Evolutionary conservation across 2,113 vertebrate genomes (phyloP), one percentile per base, ranked within the genome.

Genomic region (Ailuropoda melanoleuca): DNA sequence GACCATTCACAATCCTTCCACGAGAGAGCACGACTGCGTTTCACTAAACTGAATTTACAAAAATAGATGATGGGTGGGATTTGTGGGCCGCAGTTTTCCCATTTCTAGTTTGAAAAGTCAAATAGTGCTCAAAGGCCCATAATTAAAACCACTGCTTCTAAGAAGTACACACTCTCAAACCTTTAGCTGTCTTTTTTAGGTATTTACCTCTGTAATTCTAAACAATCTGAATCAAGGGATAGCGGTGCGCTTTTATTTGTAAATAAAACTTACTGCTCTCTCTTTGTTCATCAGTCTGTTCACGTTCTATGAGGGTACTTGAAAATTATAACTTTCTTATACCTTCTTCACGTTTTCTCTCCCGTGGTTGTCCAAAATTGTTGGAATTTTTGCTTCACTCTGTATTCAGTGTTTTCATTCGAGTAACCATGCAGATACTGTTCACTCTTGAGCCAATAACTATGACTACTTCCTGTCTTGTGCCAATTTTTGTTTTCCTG

Each of bases 181-280:
- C 3, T 78, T 90, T 48, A 58, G 14, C 60, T 37, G 10, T 29
- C 13, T 66, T 37, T 60, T n/a, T 34, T 37, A 56, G 9, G 24
- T 77, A 48, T 74, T 85, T 85, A 19, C 64, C 53, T 74, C 14
- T 1, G 2, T 88, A 82, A 77, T 94, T 66, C 8, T 31, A 43
- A 91, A 84, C 34, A 81, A 31, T 12, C 24, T 83, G 46, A 90
- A 11, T 56, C 58, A 94, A 81, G 75, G 48, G 29, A 66, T 66
- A 86, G 23, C 66, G 92, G n/a, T 72, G n/a, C 78, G 13, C 18
- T 96, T 96, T 94, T 72, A 56, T 89, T 90, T 96, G 43, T 58
- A 80, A 82, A 17, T 68, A 72, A 53, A 94, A 74, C 86, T 66
- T 95, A 19, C 48, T 46, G 9, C 53, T 62, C 0, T 46, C 24